A percentile compares a stretch with the other conserved stretches of the same genome.
Evolutionary conservation across 2,797 vertebrate species (phyloP).

Genomic region (Sitta carolinensis): DNA sequence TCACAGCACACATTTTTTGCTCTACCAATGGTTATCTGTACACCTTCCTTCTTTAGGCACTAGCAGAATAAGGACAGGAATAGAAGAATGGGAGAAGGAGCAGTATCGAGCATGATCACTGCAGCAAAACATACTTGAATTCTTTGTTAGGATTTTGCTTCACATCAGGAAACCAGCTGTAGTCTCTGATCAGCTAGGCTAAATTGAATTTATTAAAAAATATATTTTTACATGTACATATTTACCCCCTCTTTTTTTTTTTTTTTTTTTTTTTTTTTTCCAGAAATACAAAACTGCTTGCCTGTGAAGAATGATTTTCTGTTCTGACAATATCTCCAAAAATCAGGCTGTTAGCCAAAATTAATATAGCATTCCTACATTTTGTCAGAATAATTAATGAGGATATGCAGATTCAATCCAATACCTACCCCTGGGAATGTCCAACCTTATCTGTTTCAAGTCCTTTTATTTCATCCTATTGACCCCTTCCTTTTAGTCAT

Average conservation of each 20-base stretch:
- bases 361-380: neutral
- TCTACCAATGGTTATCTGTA: neutral
- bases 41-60: neutral
- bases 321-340: neutral
- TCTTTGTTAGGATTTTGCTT: neutral
- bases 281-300: neutral
- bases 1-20: neutral
- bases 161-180: neutral
- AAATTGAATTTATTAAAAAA: neutral
- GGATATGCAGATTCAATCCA: neutral
- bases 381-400: neutral
- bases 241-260: neutral
- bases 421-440: neutral
- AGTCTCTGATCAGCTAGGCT: neutral
- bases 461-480: neutral
- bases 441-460: neutral
- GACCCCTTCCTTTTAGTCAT: neutral
- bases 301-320: neutral
- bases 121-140: neutral
- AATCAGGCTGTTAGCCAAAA: neutral
- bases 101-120: rapidly evolving
- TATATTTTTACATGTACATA: neutral
- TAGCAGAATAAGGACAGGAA: neutral
- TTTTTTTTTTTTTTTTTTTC: neutral
- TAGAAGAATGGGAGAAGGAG: neutral